Conservation (phyloP, 2,888 invertebrate genomes). For the Agapostemon virescens region DNA sequence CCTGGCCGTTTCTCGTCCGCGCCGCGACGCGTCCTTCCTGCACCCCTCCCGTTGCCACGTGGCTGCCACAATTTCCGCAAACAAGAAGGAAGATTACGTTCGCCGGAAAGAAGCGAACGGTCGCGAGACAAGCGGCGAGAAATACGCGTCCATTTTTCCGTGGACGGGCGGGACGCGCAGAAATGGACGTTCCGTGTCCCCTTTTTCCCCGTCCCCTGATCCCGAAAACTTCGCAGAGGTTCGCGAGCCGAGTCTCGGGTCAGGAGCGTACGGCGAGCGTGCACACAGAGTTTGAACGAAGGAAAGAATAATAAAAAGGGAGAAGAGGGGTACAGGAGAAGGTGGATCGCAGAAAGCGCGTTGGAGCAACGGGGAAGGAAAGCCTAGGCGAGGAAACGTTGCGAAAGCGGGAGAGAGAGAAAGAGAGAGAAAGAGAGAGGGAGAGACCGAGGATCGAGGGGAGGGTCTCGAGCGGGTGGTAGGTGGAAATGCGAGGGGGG, state of each 20-base stretch:
- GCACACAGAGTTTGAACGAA: not conserved
- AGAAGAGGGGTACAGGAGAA: constrained; percentile 16
- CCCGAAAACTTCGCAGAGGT: constrained; percentile 2
- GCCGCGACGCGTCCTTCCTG: not conserved
- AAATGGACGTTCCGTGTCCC: constrained; percentile 56
- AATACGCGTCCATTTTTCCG: constrained; percentile 64
- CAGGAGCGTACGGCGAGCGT: not conserved
- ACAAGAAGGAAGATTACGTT: constrained; percentile 30
- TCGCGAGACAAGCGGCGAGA: constrained; percentile 14
- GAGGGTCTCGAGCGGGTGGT: constrained; percentile 50
- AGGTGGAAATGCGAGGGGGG: constrained; percentile 60
- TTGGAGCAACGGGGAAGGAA: constrained; percentile 56
- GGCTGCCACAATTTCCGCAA: constrained; percentile 10
- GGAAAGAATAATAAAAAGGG: not conserved
- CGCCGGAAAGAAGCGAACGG: constrained; percentile 5
- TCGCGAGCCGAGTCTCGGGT: not conserved
- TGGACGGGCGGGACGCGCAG: constrained; percentile 60
- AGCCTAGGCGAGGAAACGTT: constrained; percentile 45
- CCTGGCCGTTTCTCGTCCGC: constrained; percentile 21
- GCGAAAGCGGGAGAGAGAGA: constrained; percentile 7
- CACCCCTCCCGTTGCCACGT: not conserved
- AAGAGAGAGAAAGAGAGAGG: constrained; percentile 38
- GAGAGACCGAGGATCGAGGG: constrained; percentile 43
- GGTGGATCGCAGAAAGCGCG: constrained; percentile 50
- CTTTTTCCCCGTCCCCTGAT: constrained; percentile 18